These are phyloP conservation scores for Elaeidobius kamerunicus DNA, from an alignment of 2,888 invertebrate genomes.

Conservation along the genomic window DNA sequence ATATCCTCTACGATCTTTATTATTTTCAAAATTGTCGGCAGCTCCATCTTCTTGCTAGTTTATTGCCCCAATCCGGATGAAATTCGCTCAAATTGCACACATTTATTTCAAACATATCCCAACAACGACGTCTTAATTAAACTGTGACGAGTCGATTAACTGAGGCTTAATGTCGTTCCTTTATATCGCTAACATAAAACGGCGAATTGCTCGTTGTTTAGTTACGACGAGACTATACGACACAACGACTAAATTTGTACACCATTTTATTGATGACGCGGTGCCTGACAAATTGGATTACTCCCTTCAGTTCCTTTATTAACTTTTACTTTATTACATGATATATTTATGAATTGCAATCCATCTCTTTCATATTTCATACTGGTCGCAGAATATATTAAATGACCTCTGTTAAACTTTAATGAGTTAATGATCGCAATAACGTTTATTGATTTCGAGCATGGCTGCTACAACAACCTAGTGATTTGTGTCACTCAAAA, in stretches of 20 bases:
- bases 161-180: conserved; percentile 26
- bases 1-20: neutral
- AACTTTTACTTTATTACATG: no score
- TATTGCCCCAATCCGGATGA: conserved; percentile 8
- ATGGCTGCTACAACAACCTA: no score
- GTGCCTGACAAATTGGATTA: conserved; percentile 8
- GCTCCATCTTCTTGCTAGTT: neutral
- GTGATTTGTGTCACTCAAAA: no score
- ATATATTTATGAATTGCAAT: no score
- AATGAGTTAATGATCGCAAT: no score
- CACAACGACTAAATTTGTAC: conserved; percentile 18
- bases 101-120: conserved; percentile 29
- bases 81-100: conserved; percentile 20
- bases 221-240: no score
- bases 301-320: no score
- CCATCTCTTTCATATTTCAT: no score
- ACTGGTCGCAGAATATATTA: no score
- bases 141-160: conserved; percentile 35
- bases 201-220: conserved; percentile 27
- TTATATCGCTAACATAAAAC: conserved; percentile 28
- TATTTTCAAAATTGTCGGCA: neutral
- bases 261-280: conserved; percentile 9
- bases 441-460: no score
- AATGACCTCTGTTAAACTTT: no score
- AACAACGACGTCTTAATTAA: conserved; percentile 35